Conservation (phyloP, 2,113 vertebrate genomes). For the Sorex fumeus region DNA sequence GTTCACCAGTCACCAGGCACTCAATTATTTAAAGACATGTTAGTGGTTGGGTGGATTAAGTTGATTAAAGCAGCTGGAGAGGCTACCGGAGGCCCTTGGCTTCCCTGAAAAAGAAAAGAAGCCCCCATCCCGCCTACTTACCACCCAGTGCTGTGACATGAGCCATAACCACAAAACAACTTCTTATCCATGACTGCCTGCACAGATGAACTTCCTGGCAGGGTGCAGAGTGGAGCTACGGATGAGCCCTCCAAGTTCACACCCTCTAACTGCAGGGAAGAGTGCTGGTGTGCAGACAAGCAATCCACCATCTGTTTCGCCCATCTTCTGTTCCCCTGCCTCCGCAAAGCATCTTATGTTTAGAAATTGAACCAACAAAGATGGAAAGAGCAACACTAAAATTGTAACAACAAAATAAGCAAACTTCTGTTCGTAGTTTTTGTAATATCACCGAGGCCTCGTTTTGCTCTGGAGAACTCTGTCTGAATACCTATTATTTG, state of each 20-base stretch:
- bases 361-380: not conserved
- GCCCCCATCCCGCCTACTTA: not conserved
- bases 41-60: constrained; percentile 60
- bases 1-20: constrained; percentile 15
- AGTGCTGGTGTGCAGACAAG: fast-evolving
- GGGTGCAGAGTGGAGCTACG: not conserved
- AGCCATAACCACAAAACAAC: not conserved
- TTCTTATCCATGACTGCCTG: not conserved
- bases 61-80: constrained; percentile 73
- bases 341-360: not conserved
- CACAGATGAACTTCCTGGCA: not conserved
- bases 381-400: not conserved
- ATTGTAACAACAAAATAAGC: not conserved
- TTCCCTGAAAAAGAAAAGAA: not conserved
- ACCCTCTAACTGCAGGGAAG: not conserved
- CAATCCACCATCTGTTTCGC: not conserved
- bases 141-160: not conserved
- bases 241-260: fast-evolving
- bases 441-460: not conserved
- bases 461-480: not conserved
- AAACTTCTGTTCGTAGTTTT: not conserved
- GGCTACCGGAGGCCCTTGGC: not conserved
- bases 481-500: not conserved
- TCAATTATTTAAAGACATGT: constrained; percentile 78
- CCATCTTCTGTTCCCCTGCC: not conserved